phyloP scores from a whole-genome alignment of 2,797 vertebrate species.

The Xyrichtys novacula region DNA sequence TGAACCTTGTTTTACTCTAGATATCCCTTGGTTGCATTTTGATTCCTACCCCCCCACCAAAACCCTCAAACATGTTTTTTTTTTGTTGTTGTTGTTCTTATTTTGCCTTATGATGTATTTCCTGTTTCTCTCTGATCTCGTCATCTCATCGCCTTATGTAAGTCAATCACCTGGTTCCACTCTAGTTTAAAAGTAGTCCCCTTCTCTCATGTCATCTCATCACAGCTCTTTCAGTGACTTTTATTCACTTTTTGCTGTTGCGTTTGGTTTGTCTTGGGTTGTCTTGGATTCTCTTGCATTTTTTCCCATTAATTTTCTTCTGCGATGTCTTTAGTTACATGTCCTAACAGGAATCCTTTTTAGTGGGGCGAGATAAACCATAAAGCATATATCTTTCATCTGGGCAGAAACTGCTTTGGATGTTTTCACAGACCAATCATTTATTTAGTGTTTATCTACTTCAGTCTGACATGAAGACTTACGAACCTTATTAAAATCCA shows the following conservation, averaged over 20 bases:
- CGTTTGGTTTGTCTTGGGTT: not conserved
- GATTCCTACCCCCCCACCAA: not conserved
- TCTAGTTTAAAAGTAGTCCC: not conserved
- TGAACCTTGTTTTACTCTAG: no score
- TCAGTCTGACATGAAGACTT: not conserved
- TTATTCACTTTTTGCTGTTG: not conserved
- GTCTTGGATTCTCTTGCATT: not conserved
- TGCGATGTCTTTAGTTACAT: not conserved
- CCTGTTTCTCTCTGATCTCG: not conserved
- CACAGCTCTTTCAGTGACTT: not conserved
- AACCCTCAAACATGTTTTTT: not conserved
- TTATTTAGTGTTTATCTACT: constrained; percentile 18
- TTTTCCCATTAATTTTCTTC: not conserved
- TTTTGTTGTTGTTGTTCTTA: no score
- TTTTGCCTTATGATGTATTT: not conserved
- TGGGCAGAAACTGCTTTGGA: not conserved
- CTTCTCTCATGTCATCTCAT: not conserved
- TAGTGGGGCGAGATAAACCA: not conserved
- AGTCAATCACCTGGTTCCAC: not conserved
- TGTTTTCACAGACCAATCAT: constrained; percentile 15
- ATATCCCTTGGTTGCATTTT: no score
- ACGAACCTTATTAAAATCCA: constrained; percentile 13
- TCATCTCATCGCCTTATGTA: not conserved
- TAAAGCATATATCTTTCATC: not conserved
- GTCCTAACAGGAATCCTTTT: not conserved